Percentiles rank a stretch among this genome's conserved stretches.
These are phyloP conservation scores for Hylaea fasciaria DNA, from an alignment of 2,888 invertebrate species.

Conservation along the genomic window DNA sequence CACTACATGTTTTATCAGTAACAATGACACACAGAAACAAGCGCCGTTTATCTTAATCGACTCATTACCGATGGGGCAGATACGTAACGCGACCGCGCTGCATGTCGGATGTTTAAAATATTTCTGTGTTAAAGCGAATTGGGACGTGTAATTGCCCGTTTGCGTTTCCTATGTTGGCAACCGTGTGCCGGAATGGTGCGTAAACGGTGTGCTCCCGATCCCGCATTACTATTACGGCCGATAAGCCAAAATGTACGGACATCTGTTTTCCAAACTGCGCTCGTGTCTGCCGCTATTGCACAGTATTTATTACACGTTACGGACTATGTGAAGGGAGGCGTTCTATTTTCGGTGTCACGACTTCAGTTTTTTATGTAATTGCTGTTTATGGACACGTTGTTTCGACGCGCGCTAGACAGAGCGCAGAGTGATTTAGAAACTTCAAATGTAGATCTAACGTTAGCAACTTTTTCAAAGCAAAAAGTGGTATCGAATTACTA, in stretches of 20 bases:
- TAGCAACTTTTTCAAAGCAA: slow-evolving; percentile 16
- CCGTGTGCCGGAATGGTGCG: slow-evolving; percentile 47
- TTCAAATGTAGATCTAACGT: slow-evolving; percentile 13
- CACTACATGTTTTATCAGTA: slow-evolving; percentile 38
- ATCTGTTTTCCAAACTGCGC: slow-evolving; percentile 68
- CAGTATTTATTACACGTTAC: slow-evolving; percentile 54
- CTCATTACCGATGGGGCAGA: slow-evolving; percentile 35
- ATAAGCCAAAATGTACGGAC: slow-evolving; percentile 55
- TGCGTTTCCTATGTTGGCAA: slow-evolving; percentile 52
- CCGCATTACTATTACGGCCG: slow-evolving; percentile 43
- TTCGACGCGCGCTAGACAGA: slow-evolving; percentile 38
- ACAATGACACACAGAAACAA: slow-evolving; percentile 39
- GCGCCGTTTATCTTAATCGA: slow-evolving; percentile 41
- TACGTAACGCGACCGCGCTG: slow-evolving; percentile 26
- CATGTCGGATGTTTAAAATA: slow-evolving; percentile 7
- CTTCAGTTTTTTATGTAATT: slow-evolving; percentile 57
- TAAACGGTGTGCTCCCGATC: slow-evolving; percentile 45
- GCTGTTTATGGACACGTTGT: slow-evolving; percentile 44
- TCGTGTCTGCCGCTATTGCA: slow-evolving; percentile 39
- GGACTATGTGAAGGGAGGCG: slow-evolving; percentile 56
- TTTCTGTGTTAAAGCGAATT: slow-evolving; percentile 28
- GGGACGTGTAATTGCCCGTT: slow-evolving; percentile 41
- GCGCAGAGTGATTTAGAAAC: slow-evolving; percentile 37
- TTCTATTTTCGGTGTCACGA: slow-evolving; percentile 62
- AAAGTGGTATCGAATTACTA: slow-evolving; percentile 24